Percentiles rank a stretch among this genome's conserved stretches.
Evolutionary conservation across 2,888 invertebrate species (phyloP).

Genomic region (Synanthedon andrenaeformis): DNA sequence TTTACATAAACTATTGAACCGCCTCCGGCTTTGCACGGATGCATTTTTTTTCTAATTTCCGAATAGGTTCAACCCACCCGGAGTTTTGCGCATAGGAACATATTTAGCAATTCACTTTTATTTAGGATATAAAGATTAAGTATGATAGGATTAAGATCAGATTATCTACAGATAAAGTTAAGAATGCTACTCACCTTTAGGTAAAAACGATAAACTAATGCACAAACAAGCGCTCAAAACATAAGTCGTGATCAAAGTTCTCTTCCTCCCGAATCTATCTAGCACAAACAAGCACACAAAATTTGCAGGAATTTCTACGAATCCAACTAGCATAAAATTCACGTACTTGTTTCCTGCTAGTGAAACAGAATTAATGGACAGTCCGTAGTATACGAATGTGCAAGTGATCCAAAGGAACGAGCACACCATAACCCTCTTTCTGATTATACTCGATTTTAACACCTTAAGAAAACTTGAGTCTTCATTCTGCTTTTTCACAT

Average conservation of each 20-base stretch:
- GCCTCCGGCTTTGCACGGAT: too few relatives aligned
- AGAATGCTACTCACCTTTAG: conserved; percentile 52
- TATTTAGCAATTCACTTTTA: too few relatives aligned
- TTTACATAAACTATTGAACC: too few relatives aligned
- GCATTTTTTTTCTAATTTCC: too few relatives aligned
- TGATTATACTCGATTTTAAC: conserved; percentile 66
- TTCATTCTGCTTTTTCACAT: conserved; percentile 15
- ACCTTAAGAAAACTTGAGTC: conserved; percentile 47
- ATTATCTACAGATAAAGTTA: neutral
- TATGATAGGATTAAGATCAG: too few relatives aligned
- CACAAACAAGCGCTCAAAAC: conserved; percentile 74
- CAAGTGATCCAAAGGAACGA: conserved; percentile 84
- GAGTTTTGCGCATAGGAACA: too few relatives aligned
- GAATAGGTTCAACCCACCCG: too few relatives aligned
- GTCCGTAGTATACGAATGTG: conserved; percentile 83
- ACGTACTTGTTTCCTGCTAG: conserved; percentile 81
- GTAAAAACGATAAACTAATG: conserved; percentile 71
- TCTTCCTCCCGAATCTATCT: conserved; percentile 74
- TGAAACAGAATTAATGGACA: conserved; percentile 81
- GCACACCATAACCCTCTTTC: conserved; percentile 72
- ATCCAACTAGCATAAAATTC: conserved; percentile 77
- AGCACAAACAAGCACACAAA: conserved; percentile 72
- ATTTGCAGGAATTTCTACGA: conserved; percentile 81
- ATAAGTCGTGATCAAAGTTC: conserved; percentile 73
- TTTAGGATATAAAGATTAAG: too few relatives aligned